Evolutionary conservation across 2,888 invertebrate genomes (phyloP).

Genomic region (Tachina fera): DNA sequence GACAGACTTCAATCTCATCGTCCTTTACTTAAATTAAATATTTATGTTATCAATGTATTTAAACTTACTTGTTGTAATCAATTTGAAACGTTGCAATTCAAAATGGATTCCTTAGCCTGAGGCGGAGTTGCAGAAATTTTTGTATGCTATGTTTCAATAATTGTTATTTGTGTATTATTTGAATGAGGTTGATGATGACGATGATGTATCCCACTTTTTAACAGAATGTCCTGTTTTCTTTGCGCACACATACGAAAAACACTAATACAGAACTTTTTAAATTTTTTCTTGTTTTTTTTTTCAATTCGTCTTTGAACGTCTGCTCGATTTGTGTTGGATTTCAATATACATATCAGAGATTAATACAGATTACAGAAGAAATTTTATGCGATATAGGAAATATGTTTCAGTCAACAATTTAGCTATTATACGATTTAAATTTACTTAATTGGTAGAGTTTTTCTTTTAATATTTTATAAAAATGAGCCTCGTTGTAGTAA

Average conservation of each 20-base stretch:
- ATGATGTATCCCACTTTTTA: constrained; percentile 46
- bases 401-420: constrained; percentile 34
- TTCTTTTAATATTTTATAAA: constrained; percentile 59
- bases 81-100: constrained; percentile 1
- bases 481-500: constrained; percentile 74
- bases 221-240: constrained; percentile 50
- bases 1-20: too few species aligned
- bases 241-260: constrained; percentile 35
- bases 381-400: constrained; percentile 44
- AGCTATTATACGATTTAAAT: constrained; percentile 21
- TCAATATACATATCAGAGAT: constrained; percentile 1
- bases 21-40: too few species aligned
- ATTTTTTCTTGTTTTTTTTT: background rate
- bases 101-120: constrained; percentile 26
- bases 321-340: background rate
- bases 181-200: constrained; percentile 26
- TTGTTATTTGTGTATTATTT: constrained; percentile 5
- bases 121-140: constrained; percentile 27
- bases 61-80: constrained; percentile 40
- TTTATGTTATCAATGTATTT: too few species aligned
- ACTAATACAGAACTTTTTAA: constrained; percentile 44
- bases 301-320: background rate
- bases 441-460: constrained; percentile 26
- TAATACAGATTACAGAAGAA: background rate
- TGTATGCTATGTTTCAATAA: constrained; percentile 17